Conservation (phyloP, 2,888 invertebrate genomes). For the Pemphredon lugubris region DNA sequence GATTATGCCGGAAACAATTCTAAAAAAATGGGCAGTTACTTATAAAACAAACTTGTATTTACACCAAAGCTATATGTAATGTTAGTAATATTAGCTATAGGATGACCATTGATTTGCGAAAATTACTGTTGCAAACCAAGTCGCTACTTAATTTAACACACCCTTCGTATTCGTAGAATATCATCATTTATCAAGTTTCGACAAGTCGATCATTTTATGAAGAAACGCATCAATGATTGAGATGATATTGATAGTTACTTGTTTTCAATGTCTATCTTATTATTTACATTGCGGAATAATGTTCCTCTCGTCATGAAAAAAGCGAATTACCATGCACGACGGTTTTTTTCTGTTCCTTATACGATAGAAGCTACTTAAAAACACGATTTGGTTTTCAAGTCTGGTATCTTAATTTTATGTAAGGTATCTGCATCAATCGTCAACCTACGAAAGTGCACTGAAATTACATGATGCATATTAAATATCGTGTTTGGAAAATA, state of each 20-base stretch:
- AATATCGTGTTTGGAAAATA: slow-evolving; percentile 69
- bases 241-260: slow-evolving; percentile 37
- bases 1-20: slow-evolving; percentile 10
- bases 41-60: slow-evolving; percentile 39
- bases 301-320: slow-evolving; percentile 61
- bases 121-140: no score
- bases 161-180: no score
- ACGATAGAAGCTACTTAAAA: slow-evolving; percentile 48
- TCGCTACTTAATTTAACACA: no score
- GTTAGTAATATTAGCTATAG: slow-evolving; percentile 39
- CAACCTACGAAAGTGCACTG: slow-evolving; percentile 32
- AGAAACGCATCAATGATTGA: slow-evolving; percentile 36
- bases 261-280: slow-evolving; percentile 45
- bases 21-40: slow-evolving; percentile 32
- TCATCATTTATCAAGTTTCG: neutral
- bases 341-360: slow-evolving; percentile 62
- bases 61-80: slow-evolving; percentile 59
- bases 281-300: slow-evolving; percentile 56
- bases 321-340: slow-evolving; percentile 53
- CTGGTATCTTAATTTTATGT: slow-evolving; percentile 53
- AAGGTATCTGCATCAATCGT: slow-evolving; percentile 51
- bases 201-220: slow-evolving; percentile 20
- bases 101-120: slow-evolving; percentile 46
- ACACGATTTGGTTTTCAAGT: slow-evolving; percentile 44
- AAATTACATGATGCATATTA: slow-evolving; percentile 38